phyloP scores from a whole-genome alignment of 2,113 vertebrate genomes.

The Coptodon rendalli region DNA sequence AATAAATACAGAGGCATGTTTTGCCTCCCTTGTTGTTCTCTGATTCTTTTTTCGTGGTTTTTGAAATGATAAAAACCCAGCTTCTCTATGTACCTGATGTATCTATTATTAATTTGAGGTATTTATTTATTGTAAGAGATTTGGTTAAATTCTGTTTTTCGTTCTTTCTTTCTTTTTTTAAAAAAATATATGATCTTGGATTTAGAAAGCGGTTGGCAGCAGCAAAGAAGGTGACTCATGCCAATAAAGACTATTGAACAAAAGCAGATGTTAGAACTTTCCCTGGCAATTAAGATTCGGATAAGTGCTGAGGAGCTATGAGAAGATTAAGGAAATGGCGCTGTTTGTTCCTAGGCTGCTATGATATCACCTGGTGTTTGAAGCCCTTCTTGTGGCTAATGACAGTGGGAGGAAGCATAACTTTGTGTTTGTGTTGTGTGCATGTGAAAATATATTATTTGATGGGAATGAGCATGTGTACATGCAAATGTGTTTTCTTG shows the following conservation, averaged over 20 bases:
- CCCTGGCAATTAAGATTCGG: slow-evolving; percentile 52
- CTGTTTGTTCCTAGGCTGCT: slow-evolving; percentile 49
- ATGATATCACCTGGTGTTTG: slow-evolving; percentile 67
- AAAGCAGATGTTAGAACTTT: slow-evolving; percentile 69
- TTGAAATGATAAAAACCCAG: slow-evolving; percentile 11
- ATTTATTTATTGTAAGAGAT: neutral
- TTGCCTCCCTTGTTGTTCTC: slow-evolving; percentile 21
- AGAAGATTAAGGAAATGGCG: slow-evolving; percentile 51
- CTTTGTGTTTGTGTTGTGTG: slow-evolving; percentile 11
- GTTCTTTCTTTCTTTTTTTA: neutral
- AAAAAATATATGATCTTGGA: neutral
- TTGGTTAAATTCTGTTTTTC: slow-evolving; percentile 10
- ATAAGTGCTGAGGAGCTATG: slow-evolving; percentile 48
- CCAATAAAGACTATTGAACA: slow-evolving; percentile 65
- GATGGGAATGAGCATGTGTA: slow-evolving; percentile 10
- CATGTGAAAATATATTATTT: neutral
- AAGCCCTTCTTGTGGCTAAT: slow-evolving; percentile 38
- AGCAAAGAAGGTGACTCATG: slow-evolving; percentile 58
- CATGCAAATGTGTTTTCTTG: neutral
- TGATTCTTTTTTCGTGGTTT: slow-evolving; percentile 10
- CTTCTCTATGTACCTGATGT: slow-evolving; percentile 21
- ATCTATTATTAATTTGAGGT: slow-evolving; percentile 7
- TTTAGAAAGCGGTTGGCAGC: slow-evolving; percentile 55
- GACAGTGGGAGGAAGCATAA: slow-evolving; percentile 25
- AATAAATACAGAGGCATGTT: slow-evolving; percentile 46